Percentiles rank a stretch among this genome's conserved stretches.
Conservation (phyloP, 2,888 invertebrate genomes). For the Ectemnius lituratus region DNA sequence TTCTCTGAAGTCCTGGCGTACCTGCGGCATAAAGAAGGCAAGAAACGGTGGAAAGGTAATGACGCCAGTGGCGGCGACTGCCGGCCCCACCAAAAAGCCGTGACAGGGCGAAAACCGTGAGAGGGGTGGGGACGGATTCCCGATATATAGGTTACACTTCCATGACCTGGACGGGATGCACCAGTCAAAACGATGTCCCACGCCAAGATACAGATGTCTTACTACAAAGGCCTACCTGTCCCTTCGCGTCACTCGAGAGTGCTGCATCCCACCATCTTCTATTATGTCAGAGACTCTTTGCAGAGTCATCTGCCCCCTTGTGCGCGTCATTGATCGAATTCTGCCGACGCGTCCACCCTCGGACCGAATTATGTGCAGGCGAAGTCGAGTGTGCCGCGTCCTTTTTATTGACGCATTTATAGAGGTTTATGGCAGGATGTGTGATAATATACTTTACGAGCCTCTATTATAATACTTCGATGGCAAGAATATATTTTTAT, state of each 20-base stretch:
- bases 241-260: slow-evolving; percentile 38
- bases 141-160: slow-evolving; percentile 22
- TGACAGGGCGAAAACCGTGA: slow-evolving; percentile 50
- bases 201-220: slow-evolving; percentile 49
- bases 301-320: slow-evolving; percentile 47
- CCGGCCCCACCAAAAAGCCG: slow-evolving; percentile 29
- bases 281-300: slow-evolving; percentile 59
- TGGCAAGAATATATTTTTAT: slow-evolving; percentile 1
- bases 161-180: slow-evolving; percentile 14
- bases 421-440: not conserved
- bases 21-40: slow-evolving; percentile 32
- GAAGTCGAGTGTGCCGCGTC: slow-evolving; percentile 24
- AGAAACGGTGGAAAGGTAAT: slow-evolving; percentile 22
- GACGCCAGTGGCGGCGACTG: slow-evolving; percentile 12
- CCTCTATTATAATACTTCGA: not conserved
- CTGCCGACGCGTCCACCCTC: slow-evolving; percentile 28
- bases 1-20: slow-evolving; percentile 60
- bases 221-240: slow-evolving; percentile 54
- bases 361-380: slow-evolving; percentile 27
- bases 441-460: slow-evolving; percentile 1
- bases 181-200: slow-evolving; percentile 29
- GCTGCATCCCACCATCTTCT: slow-evolving; percentile 43
- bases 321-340: slow-evolving; percentile 51
- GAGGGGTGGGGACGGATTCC: slow-evolving; percentile 31
- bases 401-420: slow-evolving; percentile 11